Evolutionary conservation across 2,888 invertebrate genomes (phyloP).

Genomic region (Nephrotoma guestfalica): DNA sequence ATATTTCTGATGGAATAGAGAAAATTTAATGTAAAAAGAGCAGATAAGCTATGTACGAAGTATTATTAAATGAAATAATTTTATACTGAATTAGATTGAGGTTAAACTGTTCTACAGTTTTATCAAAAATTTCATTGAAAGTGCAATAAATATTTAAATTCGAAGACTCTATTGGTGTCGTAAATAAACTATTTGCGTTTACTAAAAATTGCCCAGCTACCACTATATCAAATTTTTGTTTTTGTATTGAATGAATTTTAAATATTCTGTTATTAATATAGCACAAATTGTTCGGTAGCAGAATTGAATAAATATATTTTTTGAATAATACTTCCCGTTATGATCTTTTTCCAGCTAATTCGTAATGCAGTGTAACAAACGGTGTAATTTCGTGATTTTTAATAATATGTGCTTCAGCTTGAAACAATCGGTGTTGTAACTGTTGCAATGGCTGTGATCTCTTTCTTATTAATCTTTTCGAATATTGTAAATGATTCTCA

Average conservation of each 20-base stretch:
- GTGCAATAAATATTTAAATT: neutral
- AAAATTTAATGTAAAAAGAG: no score
- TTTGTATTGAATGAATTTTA: neutral
- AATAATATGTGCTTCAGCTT: neutral
- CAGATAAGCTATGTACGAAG: no score
- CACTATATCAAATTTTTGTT: neutral
- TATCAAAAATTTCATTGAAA: neutral
- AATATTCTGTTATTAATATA: neutral
- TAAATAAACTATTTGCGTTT: neutral
- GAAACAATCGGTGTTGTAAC: neutral
- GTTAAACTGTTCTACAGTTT: neutral
- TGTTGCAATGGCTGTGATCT: no score
- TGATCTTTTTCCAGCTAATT: neutral
- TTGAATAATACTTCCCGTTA: neutral
- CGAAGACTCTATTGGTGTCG: neutral
- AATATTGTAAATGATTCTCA: neutral
- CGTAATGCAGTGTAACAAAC: no score
- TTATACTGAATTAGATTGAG: no score
- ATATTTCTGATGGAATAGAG: no score
- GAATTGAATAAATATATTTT: neutral
- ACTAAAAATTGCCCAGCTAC: neutral
- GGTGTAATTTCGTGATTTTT: neutral
- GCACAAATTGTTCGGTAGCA: neutral
- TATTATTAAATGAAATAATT: no score
- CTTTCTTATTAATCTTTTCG: neutral